Evolutionary conservation across 2,113 vertebrate species (phyloP), one percentile per base, ranked within the genome.

Genomic region (Urocitellus parryii): DNA sequence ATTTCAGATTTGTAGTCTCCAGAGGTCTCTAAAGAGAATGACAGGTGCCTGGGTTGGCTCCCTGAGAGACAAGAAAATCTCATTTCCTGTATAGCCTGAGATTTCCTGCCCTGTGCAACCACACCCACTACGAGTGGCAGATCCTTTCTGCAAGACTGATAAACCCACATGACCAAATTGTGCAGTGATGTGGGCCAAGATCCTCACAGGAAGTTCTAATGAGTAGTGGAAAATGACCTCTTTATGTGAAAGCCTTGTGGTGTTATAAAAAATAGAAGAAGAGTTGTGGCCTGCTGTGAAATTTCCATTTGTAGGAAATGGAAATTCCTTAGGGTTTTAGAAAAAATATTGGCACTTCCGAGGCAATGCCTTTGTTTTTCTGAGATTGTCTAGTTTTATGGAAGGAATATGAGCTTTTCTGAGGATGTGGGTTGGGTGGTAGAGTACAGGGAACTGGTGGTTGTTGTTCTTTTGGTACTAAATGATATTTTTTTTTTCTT

Each of bases 401-500:
- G 20, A 70, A 77, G 45, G 37, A 76, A 51, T 74, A 25, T 39
- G 74, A 84, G 63, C 53, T 80, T 70, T 58, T 34, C 53, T 34
- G 65, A 80, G 72, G 76, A 45, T 72, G 67, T 73, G 6, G 74
- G 11, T 82, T 32, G 83, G 77, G 70, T 42, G 61, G 22, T 84
- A 16, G 86, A 42, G 70, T 72, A 4, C 1, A 65, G 81, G 61
- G 97, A 93, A 22, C 39, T 63, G 68, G 7, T 87, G 45, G 34
- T 88, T 20, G 5, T 94, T 63, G 34, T 93, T 94, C 22, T 92
- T 97, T 97, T 95, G 94, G 70, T 94, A 56, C 91, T 97, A 97
- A 97, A 94, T 86, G 87, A 20, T 93, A 14, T 93, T 86, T 88
- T 90, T 80, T 81, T 45, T 89, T 91, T 20, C 73, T 78, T 89